A percentile compares a stretch with the other conserved stretches of the same genome.
phyloP scores from a whole-genome alignment of 2,888 invertebrate genomes.

The Octodonta nipae region DNA sequence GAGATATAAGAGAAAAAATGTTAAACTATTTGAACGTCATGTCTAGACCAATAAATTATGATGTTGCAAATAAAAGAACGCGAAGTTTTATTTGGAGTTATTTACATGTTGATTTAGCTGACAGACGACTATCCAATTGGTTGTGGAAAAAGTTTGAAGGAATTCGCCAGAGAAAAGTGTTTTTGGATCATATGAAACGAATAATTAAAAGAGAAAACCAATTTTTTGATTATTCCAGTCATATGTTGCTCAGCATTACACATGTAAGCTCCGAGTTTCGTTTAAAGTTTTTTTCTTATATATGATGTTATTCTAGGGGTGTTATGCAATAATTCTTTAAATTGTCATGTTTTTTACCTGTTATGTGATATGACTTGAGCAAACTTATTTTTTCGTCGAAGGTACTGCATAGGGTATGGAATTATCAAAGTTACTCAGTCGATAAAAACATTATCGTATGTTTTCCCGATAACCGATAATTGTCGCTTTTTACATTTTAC shows the following conservation, averaged over 20 bases:
- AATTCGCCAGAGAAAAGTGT: conserved; percentile 62
- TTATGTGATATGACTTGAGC: no score
- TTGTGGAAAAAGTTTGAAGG: conserved; percentile 76
- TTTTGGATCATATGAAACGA: conserved; percentile 47
- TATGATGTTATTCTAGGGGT: no score
- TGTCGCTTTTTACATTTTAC: no score
- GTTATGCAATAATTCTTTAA: no score
- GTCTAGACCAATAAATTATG: conserved; percentile 82
- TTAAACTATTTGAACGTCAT: conserved; percentile 91
- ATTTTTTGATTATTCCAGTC: conserved; percentile 17
- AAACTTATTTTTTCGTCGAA: no score
- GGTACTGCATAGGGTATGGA: no score
- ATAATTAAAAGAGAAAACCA: conserved; percentile 24
- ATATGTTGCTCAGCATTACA: conserved; percentile 23
- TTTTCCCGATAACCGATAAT: no score
- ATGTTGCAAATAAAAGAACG: conserved; percentile 48
- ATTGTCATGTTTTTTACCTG: no score
- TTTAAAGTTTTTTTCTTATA: no score
- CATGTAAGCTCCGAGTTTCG: no score
- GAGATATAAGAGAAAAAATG: conserved; percentile 89
- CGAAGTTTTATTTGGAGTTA: conserved; percentile 85
- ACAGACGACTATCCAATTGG: conserved; percentile 81
- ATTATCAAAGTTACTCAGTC: no score
- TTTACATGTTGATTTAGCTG: conserved; percentile 85
- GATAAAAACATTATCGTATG: no score